Conservation (phyloP, 2,888 invertebrate species). For the Miltochrista miniata region DNA sequence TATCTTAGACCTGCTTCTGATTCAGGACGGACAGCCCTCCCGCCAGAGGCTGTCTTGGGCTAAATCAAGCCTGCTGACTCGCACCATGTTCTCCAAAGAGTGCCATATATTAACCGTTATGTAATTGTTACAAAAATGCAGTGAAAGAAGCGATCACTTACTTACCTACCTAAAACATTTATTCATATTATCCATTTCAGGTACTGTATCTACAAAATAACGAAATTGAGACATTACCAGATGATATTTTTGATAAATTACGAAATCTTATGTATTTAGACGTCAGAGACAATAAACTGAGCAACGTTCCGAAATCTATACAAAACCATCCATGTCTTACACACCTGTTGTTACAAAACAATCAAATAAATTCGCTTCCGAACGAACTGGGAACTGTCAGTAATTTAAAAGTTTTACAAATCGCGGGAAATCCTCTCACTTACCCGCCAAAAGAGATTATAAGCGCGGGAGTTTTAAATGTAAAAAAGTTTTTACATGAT, state of each 20-base stretch:
- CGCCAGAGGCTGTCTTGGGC: too few species aligned
- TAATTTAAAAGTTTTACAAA: constrained; percentile 84
- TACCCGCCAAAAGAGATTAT: constrained; percentile 83
- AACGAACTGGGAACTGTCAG: constrained; percentile 85
- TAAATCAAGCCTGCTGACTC: too few species aligned
- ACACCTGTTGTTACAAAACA: constrained; percentile 86
- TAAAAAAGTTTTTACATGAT: constrained; percentile 62
- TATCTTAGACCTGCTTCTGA: too few species aligned
- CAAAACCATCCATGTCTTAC: constrained; percentile 83
- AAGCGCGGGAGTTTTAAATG: constrained; percentile 70
- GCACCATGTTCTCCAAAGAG: too few species aligned
- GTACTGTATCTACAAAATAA: constrained; percentile 80
- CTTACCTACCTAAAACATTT: not conserved
- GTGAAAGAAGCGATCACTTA: too few species aligned
- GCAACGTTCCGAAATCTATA: constrained; percentile 80
- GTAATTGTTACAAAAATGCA: too few species aligned
- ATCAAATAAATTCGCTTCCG: constrained; percentile 83
- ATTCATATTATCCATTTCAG: constrained; percentile 48
- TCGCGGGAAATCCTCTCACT: constrained; percentile 84
- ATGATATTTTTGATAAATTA: constrained; percentile 82
- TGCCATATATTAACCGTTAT: too few species aligned
- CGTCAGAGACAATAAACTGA: constrained; percentile 84
- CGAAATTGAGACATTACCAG: constrained; percentile 76
- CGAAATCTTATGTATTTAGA: constrained; percentile 86
- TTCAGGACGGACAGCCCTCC: too few species aligned